Evolutionary conservation across 2,888 invertebrate genomes (phyloP), one percentile per base, ranked within the genome.

Genomic region (Sinohyriopsis cumingii): DNA sequence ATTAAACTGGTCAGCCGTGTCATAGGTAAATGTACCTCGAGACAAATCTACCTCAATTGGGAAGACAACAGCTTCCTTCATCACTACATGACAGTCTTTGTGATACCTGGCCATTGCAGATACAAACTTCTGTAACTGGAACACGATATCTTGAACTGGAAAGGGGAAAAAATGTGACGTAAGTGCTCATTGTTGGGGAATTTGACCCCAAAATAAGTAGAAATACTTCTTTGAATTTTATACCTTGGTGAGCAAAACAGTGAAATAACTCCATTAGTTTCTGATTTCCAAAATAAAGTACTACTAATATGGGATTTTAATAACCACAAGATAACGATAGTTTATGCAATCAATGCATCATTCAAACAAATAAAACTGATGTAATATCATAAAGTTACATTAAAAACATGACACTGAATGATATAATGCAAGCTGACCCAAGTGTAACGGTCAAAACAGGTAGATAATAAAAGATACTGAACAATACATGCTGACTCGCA

Each of bases 21-120:
- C 88, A 73, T 91, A 98, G 82, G 96, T 96, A 90, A 98, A 98
- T 28, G 97, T 97, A 68, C 95, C 95, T 81, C 95, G 94, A 1
- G 96, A 95, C 12, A 99, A 92, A 90, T 98, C 98, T 22, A 98
- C 96, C 91, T 99, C 98, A 0, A 99, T 97, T 0, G 98, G 98
- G 90, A 99, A 99, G 3, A 98, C 91, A 45, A 90, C 86, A 0
- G 94, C 94, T 63, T 94, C 93, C 72, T 91, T 90, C 83, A 98
- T 91, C 63, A 96, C 92, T 55, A 93, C 93, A 71, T 94, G 93
- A 6, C 95, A 94, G 74, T 95, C 95, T 64, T 93, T 93, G 90
- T 93, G 94, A 90, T 93, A 93, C 69, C 93, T 93, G 0, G 96
- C 94, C 77, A 99, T 92, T 0, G 96, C 96, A 67, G 95, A 93